Base-by-base conservation (phyloP, 2,888 invertebrate genomes). In the Dione vanillae region DNA sequence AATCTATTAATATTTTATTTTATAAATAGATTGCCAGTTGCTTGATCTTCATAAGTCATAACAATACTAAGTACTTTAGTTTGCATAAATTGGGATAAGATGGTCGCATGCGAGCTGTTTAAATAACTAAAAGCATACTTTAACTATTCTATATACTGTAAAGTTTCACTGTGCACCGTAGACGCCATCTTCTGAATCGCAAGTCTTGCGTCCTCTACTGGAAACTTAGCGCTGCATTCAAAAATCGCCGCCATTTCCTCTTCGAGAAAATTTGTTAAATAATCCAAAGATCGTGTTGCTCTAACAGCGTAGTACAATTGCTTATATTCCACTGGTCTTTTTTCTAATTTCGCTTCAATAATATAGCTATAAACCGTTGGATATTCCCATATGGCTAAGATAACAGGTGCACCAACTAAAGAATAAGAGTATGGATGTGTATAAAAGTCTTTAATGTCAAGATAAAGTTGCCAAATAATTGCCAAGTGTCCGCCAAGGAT, bases 401-500 rank as follows among this genome's bases (percentile, higher is more conserved):
- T 86, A 0, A 89, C 87, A 6, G 92, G 92, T 0, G 91, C 89
- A 0, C 91, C 88, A 0, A 91, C 90, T 19, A 90, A 77, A 0
- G 92, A 92, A 75, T 87, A 92, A 0, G 90, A 88, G 75, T 89
- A 83, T 0, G 91, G 92, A 51, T 92, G 91, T 0, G 85, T 88
- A 64, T 87, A 92, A 71, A 92, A 92, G 77, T 92, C 92, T 78
- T 90, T 92, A 0, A 91, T 83, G 65, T 92, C 92, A 3, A 92
- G 76, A 71, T 92, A 88, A 0, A 92, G 78, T 75, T 92, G 92
- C 92, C 92, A 92, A n/a, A 91, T 78, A 14, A 92, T 74, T 0
- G 90, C 91, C 52, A 92, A 79, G 71, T 92, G 92, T 0, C 91
- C 91, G 2, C 92, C 92, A 5, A 92, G 83, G 45, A 79, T 82